A percentile compares a stretch with the other conserved stretches of the same genome.
Conservation (phyloP, 2,113 vertebrate genomes). For the Laticauda laticaudata region DNA sequence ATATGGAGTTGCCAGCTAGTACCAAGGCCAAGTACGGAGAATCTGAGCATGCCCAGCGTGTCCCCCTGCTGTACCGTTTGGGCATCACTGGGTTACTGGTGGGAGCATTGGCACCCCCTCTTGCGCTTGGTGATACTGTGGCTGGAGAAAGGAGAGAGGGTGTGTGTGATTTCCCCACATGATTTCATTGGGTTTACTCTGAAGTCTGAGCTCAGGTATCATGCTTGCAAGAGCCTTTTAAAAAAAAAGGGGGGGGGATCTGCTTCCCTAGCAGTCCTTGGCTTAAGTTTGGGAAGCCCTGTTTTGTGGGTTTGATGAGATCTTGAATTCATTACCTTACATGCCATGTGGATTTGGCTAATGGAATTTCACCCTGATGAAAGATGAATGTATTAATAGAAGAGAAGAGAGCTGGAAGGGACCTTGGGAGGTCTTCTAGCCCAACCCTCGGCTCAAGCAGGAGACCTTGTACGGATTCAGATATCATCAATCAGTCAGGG, state of each 20-base stretch:
- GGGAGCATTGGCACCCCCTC: background rate
- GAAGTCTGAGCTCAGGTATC: background rate
- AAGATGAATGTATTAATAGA: background rate
- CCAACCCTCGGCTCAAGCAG: background rate
- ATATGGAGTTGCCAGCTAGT: background rate
- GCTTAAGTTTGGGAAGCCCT: background rate
- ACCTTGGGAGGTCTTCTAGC: background rate
- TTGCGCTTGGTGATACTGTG: background rate
- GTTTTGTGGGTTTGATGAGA: background rate
- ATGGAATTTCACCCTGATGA: background rate
- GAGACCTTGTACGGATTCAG: background rate
- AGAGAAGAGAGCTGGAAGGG: background rate
- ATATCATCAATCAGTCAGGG: background rate
- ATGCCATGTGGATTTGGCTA: background rate
- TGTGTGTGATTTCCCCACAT: background rate
- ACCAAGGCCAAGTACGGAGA: background rate
- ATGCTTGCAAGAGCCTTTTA: background rate
- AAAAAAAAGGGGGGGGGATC: background rate
- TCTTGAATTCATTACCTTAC: background rate
- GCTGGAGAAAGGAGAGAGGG: background rate
- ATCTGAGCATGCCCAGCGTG: background rate
- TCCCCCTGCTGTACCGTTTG: background rate
- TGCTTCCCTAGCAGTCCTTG: background rate
- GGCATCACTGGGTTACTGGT: background rate
- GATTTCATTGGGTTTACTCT: background rate